Base-by-base conservation (phyloP, 2,888 invertebrate species). In the Phaedon cochleariae region DNA sequence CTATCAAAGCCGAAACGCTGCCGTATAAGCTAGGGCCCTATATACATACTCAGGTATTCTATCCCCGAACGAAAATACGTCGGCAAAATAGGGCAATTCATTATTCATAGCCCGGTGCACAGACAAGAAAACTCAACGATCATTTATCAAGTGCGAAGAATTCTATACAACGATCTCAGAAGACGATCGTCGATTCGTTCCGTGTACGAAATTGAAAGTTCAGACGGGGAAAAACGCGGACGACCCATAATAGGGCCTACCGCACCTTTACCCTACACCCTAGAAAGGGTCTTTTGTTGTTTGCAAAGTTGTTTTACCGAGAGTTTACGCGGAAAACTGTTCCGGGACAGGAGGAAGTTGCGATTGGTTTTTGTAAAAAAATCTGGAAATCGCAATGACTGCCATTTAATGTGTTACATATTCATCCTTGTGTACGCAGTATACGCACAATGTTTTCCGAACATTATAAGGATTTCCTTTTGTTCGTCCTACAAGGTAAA, bases 61-160 rank as follows among this genome's bases (percentile, higher is more conserved):
- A 66, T 59, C 59, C 66, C 21, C 41, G 66, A 59, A 59, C 59
- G 45, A 60, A 62, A 66, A 66, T 63, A 66, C 62, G 57, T 57
- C 62, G 41, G 34, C 59, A 63, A 66, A 66, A 66, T 62, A 59
- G 59, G 59, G 66, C 66, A 66, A 66, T 66, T 66, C 66, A 66
- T 66, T 66, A 66, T 66, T 66, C 66, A 66, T 51, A 59, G 66
- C 59, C 29, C 59, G 51, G 49, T 59, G 60, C 62, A 63, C 60
- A 48, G 62, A 62, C 49, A 46, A 58, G 59, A 26, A 62, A 62
- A 54, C 54, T 62, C 62, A 45, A 49, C 62, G 62, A 62, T 66
- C 66, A 66, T 66, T 63, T 63, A 66, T 66, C 66, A 66, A 59
- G 55, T 49, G 59, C 34, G 62, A 59, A 52, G 65, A 65, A 65